Percentiles rank a stretch among this genome's conserved stretches.
phyloP scores from a whole-genome alignment of 2,797 vertebrate genomes.

The Phalanger gymnotis region DNA sequence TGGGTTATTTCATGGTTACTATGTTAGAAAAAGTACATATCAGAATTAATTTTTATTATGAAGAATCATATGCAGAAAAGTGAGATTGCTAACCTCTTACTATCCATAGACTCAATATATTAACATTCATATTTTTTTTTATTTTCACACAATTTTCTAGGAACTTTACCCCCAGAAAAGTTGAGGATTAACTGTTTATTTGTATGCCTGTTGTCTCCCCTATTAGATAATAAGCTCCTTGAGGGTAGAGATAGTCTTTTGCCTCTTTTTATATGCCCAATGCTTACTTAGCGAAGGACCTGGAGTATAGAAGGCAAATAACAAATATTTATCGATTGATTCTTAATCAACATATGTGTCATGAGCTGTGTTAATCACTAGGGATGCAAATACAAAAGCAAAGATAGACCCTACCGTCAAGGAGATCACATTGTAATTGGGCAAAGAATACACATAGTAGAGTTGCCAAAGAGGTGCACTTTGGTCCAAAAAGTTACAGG shows the following conservation, averaged over 20 bases:
- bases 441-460: not conserved
- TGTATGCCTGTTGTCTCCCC: not conserved
- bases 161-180: not conserved
- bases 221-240: not conserved
- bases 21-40: not conserved
- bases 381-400: not conserved
- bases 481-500: not conserved
- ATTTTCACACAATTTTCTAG: not conserved
- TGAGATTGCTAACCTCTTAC: not conserved
- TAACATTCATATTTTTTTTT: not conserved
- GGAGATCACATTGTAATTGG: not conserved
- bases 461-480: not conserved
- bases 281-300: not conserved
- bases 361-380: not conserved
- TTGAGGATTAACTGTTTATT: not conserved
- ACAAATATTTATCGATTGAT: not conserved
- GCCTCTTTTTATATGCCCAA: not conserved
- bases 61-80: not conserved
- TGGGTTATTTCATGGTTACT: not conserved
- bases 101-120: not conserved
- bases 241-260: not conserved
- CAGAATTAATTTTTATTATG: not conserved
- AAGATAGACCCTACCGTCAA: not conserved
- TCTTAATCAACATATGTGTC: not conserved
- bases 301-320: not conserved